Conservation (phyloP, 2,113 vertebrate species). For the Calidris pygmaea region DNA sequence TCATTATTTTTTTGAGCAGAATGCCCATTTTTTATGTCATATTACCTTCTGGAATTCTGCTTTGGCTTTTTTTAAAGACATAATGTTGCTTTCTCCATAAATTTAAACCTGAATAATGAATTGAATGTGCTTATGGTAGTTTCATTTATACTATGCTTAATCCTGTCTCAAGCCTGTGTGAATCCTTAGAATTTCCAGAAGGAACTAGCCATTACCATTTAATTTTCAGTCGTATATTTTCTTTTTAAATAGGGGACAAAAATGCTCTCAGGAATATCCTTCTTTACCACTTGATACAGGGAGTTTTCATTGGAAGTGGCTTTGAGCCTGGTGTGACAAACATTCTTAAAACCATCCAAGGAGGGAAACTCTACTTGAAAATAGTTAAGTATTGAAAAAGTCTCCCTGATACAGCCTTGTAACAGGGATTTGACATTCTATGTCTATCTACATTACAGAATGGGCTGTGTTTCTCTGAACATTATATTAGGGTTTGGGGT, state of each 20-base stretch:
- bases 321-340: slow-evolving; percentile 93
- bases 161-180: neutral
- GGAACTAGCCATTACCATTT: neutral
- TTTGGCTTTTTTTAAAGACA: neutral
- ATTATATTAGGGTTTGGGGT: neutral
- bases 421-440: neutral
- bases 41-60: neutral
- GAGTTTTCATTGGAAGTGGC: slow-evolving; percentile 89
- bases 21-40: neutral
- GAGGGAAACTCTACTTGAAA: slow-evolving; percentile 87
- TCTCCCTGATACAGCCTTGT: neutral
- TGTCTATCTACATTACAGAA: neutral
- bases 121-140: neutral
- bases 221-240: neutral
- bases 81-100: neutral
- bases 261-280: slow-evolving; percentile 91
- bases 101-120: neutral
- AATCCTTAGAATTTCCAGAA: neutral
- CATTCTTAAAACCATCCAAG: slow-evolving; percentile 90
- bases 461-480: neutral
- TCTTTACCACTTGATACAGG: slow-evolving; percentile 89
- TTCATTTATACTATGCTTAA: neutral
- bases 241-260: slow-evolving; percentile 77
- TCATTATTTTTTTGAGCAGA: neutral
- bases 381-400: slow-evolving; percentile 77